Percentiles rank a stretch among this genome's conserved stretches.
phyloP scores from a whole-genome alignment of 2,797 vertebrate species.

The Anguilla obscura region DNA sequence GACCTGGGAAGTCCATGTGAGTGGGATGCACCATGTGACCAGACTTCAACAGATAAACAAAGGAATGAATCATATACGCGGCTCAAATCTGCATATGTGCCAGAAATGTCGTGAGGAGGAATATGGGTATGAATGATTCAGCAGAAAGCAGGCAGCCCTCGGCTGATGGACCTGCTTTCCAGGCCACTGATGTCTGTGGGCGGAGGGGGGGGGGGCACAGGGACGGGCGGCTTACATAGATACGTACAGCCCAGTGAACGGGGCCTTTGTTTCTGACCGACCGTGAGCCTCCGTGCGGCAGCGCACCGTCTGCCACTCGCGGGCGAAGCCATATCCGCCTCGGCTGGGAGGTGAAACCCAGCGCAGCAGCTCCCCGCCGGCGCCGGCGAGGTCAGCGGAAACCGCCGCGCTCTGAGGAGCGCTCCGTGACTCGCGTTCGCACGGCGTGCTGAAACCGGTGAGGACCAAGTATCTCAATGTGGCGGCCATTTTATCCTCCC shows the following conservation, averaged over 20 bases:
- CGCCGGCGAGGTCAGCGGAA: background rate
- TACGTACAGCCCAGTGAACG: background rate
- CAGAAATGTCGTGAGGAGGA: background rate
- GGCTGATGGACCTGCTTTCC: background rate
- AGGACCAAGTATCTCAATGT: background rate
- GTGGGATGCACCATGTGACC: background rate
- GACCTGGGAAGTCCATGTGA: background rate
- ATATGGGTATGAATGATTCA: slow-evolving; percentile 7
- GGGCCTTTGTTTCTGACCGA: slow-evolving; percentile 11
- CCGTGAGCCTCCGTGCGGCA: background rate
- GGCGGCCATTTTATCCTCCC: background rate
- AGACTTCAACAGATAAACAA: background rate
- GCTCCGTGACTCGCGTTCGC: background rate
- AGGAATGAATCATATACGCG: background rate
- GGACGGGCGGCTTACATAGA: background rate
- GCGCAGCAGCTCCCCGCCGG: background rate
- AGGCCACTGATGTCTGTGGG: background rate
- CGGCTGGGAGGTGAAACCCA: background rate
- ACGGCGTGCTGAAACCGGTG: background rate
- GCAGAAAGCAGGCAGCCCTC: background rate
- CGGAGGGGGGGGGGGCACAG: background rate
- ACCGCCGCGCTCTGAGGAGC: background rate
- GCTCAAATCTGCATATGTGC: background rate
- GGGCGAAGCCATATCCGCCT: background rate
- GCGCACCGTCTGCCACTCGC: background rate